Evolutionary conservation across 2,888 invertebrate genomes (phyloP), one percentile per base, ranked within the genome.

Genomic region (Smittia sp.): DNA sequence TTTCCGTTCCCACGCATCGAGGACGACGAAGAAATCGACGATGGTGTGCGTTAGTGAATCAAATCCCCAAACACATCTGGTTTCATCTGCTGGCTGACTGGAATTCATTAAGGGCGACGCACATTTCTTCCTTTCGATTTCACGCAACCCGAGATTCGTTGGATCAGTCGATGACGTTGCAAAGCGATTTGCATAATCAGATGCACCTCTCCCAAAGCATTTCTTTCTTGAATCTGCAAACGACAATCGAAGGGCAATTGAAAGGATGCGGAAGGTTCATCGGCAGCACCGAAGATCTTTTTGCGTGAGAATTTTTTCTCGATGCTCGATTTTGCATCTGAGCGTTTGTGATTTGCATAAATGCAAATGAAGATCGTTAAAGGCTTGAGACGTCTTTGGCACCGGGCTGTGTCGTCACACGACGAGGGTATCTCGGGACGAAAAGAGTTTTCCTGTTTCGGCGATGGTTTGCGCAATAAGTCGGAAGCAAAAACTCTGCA

Each of bases 1-100:
- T 67, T 67, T 67, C 11, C 22, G 22, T 69, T 69, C 69, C 69
- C 69, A 69, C 69, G 69, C 69, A 69, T 69, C 52, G 27, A 46
- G 11, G 46, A 46, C 46, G 11, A 46, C 46, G 11, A 6, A 38
- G n/a, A n/a, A 32, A 6, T 32, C 32, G 32, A 6, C 9, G 52
- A 15, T 46, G 20, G 7, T 58, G 18, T 58, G 58, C 18, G 22
- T 58, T 58, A 22, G 58, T 58, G 18, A 20, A 58, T 58, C 58
- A 58, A 20, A 58, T 18, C 18, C 18, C 18, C 41, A 6, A 20
- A 38, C 32, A 65, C 41, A 41, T 39, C 41, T 67, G 67, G 6
- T 63, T 20, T 7, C 7, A 9, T 9, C 39, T 39, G 7, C 39
- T 39, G 7, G 39, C 11, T 7, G 39, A 39, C 2, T 22, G 18